Base-by-base conservation (phyloP, 2,113 vertebrate genomes). In the Sula dactylatra region DNA sequence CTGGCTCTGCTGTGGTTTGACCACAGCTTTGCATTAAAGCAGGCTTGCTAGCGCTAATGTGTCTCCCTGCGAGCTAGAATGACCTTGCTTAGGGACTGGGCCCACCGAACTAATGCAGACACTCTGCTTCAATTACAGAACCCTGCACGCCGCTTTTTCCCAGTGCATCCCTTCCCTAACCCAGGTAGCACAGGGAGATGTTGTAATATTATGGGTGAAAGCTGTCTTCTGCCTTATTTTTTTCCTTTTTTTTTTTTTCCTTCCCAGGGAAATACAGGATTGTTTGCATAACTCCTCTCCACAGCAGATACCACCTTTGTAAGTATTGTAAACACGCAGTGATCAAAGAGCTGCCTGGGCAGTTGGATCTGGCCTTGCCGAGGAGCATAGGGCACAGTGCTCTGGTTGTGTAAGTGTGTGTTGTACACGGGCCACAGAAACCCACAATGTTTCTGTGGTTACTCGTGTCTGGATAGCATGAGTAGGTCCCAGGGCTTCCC, bases 101-200 rank as follows among this genome's bases (percentile, higher is more conserved):
- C 62, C 91, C 81, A 22, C 34, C 0, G 0, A 61, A 73, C 4
- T 79, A 0, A 11, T 32, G 82, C 71, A 56, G 77, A 52, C 47
- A 72, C 69, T 95, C 44, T 4, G 1, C 56, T 95, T 92, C 10
- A 0, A 49, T 64, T 29, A 18, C 70, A 67, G 27, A 67, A 19
- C n/a, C 34, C 66, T 11, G 10, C 56, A 19, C 0, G 1, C 25
- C 0, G 0, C 20, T 44, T 67, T 71, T 58, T n/a, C 3, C 55
- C 42, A 73, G 47, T 3, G 2, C 34, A 36, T 70, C 66, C 40
- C 56, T 86, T 80, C 64, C 26, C 74, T 54, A 12, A 18, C 7
- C 29, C 3, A 4, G 26, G 29, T 24, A 13, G 67, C 0, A 0
- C 32, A 59, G 7, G 47, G 24, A 20, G 12, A 55, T 34, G 21